Evolutionary conservation across 2,113 vertebrate species (phyloP).

Genomic region (Xenopus tropicalis): UCB_Xtro_10.0 CM004450.2:12729501-12730000

Average conservation of each 20-base stretch:
- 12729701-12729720: neutral
- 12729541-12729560: too few species aligned
- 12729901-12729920: slow-evolving; percentile 21
- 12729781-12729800: neutral
- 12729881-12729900: slow-evolving; percentile 31
- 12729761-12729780: neutral
- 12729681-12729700: neutral
- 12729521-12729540: too few species aligned
- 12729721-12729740: neutral
- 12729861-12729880: slow-evolving; percentile 14
- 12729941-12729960: neutral
- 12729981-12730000: too few species aligned
- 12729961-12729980: too few species aligned
- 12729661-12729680: neutral
- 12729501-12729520: too few species aligned
- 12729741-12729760: neutral
- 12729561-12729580: too few species aligned
- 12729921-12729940: slow-evolving; percentile 1
- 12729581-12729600: too few species aligned
- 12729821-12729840: neutral
- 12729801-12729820: neutral
- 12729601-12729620: too few species aligned
- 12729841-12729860: slow-evolving; percentile 9
- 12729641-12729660: neutral
- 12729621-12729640: neutral